Evolutionary conservation across 2,888 invertebrate species (phyloP).

Genomic region (Rapana venosa): DNA sequence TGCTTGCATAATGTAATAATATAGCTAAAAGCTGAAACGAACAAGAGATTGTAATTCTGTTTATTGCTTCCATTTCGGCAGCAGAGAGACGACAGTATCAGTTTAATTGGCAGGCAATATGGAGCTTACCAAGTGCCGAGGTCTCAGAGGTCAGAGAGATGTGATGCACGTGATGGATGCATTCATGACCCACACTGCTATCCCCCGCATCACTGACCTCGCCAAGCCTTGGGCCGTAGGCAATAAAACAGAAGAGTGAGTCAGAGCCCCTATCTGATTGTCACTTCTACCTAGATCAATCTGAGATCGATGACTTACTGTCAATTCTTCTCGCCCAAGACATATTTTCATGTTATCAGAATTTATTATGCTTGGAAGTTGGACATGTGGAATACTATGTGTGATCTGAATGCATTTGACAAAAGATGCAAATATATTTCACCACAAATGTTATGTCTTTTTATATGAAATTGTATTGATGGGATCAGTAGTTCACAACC

Average conservation of each 20-base stretch:
- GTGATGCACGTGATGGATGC: neutral
- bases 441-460: too few species aligned
- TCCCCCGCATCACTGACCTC: neutral
- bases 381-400: neutral
- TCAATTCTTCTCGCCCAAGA: neutral
- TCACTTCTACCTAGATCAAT: neutral
- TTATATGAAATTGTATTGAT: too few species aligned
- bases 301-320: neutral
- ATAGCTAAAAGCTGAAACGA: too few species aligned
- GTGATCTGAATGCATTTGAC: too few species aligned
- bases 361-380: neutral
- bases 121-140: too few species aligned
- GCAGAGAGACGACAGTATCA: too few species aligned
- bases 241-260: neutral
- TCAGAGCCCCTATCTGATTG: neutral
- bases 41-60: too few species aligned
- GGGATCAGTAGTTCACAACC: too few species aligned
- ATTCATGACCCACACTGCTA: neutral
- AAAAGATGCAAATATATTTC: too few species aligned
- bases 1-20: too few species aligned
- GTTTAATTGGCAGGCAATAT: too few species aligned
- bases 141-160: neutral
- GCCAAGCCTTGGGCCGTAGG: neutral
- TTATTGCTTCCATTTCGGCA: too few species aligned
- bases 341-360: neutral